Conservation (phyloP, 2,888 invertebrate species). For the Drosophila percnosoma region DNA sequence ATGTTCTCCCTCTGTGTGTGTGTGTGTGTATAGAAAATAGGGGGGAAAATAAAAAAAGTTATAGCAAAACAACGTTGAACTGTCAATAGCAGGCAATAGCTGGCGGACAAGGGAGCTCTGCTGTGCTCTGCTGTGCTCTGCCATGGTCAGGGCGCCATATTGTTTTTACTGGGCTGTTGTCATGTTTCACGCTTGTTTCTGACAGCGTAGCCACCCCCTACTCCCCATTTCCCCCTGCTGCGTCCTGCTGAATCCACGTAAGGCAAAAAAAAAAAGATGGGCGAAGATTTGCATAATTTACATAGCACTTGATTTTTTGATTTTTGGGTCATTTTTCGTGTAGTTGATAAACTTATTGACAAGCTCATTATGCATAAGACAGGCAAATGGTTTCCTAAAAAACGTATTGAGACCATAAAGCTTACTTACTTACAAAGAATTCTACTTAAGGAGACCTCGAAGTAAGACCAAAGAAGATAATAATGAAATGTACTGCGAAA, state of each 20-base stretch:
- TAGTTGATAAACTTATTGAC: constrained; percentile 77
- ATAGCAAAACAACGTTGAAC: constrained; percentile 70
- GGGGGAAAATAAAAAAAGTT: constrained; percentile 35
- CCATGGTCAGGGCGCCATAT: constrained; percentile 67
- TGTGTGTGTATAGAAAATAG: constrained; percentile 25
- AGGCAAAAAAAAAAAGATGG: constrained; percentile 27
- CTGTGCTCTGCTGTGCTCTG: neutral
- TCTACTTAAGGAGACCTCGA: neutral
- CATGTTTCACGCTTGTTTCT: constrained; percentile 76
- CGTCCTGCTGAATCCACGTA: neutral
- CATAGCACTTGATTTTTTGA: constrained; percentile 67
- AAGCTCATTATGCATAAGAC: constrained; percentile 63
- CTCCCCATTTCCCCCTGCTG: neutral
- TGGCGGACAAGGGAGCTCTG: constrained; percentile 42
- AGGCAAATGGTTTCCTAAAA: constrained; percentile 8
- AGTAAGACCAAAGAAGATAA: neutral
- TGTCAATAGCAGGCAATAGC: constrained; percentile 71
- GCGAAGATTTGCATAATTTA: constrained; percentile 76
- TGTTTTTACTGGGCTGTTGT: constrained; percentile 73
- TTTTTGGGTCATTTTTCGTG: constrained; percentile 62
- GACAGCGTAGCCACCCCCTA: constrained; percentile 48
- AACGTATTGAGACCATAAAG: constrained; percentile 12
- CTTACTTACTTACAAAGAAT: constrained; percentile 10
- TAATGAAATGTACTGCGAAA: neutral
- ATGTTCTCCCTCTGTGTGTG: neutral